A percentile compares a stretch with the other conserved stretches of the same genome.
Conservation (phyloP, 2,113 vertebrate genomes). For the Trematomus loennbergii region DNA sequence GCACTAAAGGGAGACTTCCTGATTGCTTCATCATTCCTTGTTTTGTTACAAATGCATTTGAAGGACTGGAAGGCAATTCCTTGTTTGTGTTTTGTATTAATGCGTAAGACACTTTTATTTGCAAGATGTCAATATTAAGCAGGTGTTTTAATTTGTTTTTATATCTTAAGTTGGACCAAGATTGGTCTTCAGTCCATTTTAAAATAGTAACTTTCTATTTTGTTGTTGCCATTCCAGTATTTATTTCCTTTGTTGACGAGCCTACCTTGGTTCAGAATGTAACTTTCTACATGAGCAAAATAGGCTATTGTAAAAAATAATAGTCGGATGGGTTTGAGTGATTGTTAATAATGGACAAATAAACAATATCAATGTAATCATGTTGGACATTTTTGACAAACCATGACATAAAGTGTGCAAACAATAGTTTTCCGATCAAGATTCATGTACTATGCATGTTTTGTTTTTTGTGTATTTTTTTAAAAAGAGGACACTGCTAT, state of each 20-base stretch:
- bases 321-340: conserved; percentile 71
- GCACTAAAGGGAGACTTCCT: conserved; percentile 48
- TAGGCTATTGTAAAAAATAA: conserved; percentile 83
- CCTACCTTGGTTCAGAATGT: conserved; percentile 95
- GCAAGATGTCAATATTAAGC: conserved; percentile 73
- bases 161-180: conserved; percentile 63
- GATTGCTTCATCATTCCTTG: conserved; percentile 45
- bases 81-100: conserved; percentile 79
- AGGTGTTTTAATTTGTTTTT: conserved; percentile 85
- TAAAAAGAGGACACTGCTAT: conserved; percentile 67
- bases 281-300: conserved; percentile 96
- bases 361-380: conserved; percentile 52
- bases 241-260: conserved; percentile 90
- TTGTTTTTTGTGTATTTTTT: conserved; percentile 74
- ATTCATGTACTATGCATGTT: conserved; percentile 84
- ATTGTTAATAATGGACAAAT: conserved; percentile 76
- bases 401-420: conserved; percentile 46
- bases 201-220: conserved; percentile 80
- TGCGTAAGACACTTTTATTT: conserved; percentile 82
- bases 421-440: conserved; percentile 57
- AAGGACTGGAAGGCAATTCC: conserved; percentile 78
- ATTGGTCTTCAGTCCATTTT: conserved; percentile 55
- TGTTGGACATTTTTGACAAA: conserved; percentile 45
- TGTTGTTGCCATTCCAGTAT: conserved; percentile 95
- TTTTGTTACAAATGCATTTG: conserved; percentile 73